These are phyloP conservation scores for Hyla sarda DNA, from an alignment of 2,113 vertebrate genomes.

Conservation along the genomic window DNA sequence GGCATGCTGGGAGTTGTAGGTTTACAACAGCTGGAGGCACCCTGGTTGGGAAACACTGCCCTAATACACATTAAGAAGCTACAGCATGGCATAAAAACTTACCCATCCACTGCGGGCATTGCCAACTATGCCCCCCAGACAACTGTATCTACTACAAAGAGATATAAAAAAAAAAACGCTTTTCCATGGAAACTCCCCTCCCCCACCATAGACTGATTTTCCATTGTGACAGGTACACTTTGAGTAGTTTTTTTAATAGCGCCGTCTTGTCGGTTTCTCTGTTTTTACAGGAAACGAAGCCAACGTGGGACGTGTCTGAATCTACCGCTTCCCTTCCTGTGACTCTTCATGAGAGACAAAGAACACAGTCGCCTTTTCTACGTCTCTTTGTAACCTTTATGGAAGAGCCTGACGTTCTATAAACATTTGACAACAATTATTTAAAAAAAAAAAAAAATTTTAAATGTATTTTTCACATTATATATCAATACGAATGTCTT, in stretches of 20 bases:
- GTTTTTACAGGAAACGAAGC: conserved; percentile 41
- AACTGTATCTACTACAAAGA: conserved; percentile 31
- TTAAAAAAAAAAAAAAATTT: neutral
- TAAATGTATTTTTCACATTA: too few species aligned
- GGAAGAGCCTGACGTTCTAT: too few species aligned
- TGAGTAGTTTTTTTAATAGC: neutral
- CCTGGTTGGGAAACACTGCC: too few species aligned
- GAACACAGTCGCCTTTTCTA: neutral
- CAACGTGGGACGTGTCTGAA: conserved; percentile 40
- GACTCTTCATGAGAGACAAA: neutral
- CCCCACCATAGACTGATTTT: conserved; percentile 21
- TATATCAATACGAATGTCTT: too few species aligned
- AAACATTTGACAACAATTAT: neutral
- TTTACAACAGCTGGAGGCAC: too few species aligned
- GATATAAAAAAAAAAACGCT: neutral
- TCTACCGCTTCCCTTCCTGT: conserved; percentile 39
- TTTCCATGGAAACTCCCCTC: conserved; percentile 29
- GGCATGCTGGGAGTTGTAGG: too few species aligned
- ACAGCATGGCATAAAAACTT: neutral
- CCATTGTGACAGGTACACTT: conserved; percentile 1
- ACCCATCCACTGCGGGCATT: conserved; percentile 10
- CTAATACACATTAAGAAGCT: too few species aligned
- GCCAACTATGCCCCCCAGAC: conserved; percentile 9
- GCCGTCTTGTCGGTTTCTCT: conserved; percentile 8
- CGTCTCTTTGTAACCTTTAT: neutral